Conservation (phyloP, 2,888 invertebrate species). For the Poecilus cupreus region DNA sequence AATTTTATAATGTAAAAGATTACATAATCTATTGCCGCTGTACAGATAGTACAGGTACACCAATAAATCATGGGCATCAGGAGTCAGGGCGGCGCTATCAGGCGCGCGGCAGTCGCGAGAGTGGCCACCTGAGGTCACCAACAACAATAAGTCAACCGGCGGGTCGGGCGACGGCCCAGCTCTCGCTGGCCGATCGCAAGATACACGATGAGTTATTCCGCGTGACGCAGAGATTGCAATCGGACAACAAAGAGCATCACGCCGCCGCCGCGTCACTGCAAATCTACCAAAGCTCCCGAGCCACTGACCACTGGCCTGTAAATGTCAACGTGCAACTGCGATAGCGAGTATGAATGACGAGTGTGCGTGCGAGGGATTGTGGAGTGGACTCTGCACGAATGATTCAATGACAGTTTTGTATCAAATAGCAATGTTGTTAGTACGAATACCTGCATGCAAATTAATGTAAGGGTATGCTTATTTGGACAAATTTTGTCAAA, state of each 20-base stretch:
- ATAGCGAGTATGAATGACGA: background rate
- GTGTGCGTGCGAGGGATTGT: too few species aligned
- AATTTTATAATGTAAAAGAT: too few species aligned
- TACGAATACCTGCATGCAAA: too few species aligned
- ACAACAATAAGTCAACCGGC: slow-evolving; percentile 47
- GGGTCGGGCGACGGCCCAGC: slow-evolving; percentile 1
- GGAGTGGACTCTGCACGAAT: too few species aligned
- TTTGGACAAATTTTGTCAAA: too few species aligned
- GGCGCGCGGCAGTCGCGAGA: background rate
- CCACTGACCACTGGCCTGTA: background rate
- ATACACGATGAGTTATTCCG: slow-evolving; percentile 51
- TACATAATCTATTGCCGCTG: too few species aligned
- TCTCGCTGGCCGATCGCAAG: slow-evolving; percentile 13
- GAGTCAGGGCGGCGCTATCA: background rate
- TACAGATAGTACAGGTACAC: too few species aligned
- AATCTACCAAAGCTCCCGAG: background rate
- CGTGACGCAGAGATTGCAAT: slow-evolving; percentile 34
- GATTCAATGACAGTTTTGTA: too few species aligned
- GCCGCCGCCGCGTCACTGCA: background rate
- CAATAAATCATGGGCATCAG: background rate
- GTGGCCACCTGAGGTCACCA: slow-evolving; percentile 36
- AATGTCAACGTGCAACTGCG: background rate
- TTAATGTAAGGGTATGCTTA: too few species aligned
- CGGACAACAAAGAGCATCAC: slow-evolving; percentile 46
- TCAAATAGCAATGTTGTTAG: too few species aligned